Conservation (phyloP, 23 tunicate species). For the Halocynthia roretzi region DNA sequence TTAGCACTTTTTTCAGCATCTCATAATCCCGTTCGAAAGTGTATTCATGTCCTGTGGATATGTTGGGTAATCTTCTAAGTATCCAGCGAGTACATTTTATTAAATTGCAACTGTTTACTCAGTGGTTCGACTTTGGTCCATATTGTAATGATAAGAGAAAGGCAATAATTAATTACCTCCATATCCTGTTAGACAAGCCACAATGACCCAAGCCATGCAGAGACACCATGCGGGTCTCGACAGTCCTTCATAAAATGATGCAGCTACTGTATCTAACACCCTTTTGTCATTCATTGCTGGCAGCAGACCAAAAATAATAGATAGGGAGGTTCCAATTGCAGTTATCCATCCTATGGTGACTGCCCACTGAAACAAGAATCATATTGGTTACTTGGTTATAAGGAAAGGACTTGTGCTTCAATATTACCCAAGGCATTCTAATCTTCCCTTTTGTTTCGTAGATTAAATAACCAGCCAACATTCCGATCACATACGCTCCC, state of each 20-base stretch:
- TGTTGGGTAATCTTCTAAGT: too few relatives aligned
- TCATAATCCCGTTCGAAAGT: too few relatives aligned
- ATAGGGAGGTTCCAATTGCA: slow-evolving; percentile 24
- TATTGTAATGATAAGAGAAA: too few relatives aligned
- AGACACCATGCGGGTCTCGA: slow-evolving; percentile 58
- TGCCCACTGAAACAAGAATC: not conserved
- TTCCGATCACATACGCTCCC: slow-evolving; percentile 18
- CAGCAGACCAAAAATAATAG: slow-evolving; percentile 36
- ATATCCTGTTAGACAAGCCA: slow-evolving; percentile 76
- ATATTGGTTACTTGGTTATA: not conserved
- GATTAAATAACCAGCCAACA: slow-evolving; percentile 12
- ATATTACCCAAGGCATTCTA: slow-evolving; percentile 13
- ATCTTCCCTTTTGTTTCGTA: not conserved
- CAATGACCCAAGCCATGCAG: slow-evolving; percentile 68
- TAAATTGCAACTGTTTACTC: too few relatives aligned
- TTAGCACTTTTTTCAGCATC: too few relatives aligned
- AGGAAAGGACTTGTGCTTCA: not conserved
- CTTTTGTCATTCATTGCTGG: slow-evolving; percentile 11
- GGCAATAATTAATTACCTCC: slow-evolving; percentile 41
- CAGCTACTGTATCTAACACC: slow-evolving; percentile 14
- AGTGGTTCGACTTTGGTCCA: too few relatives aligned
- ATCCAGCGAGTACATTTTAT: too few relatives aligned
- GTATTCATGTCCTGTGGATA: too few relatives aligned
- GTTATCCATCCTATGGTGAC: slow-evolving; percentile 37
- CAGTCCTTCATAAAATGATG: slow-evolving; percentile 49